Conservation (phyloP, 2,113 vertebrate species). For the Pluvianellus socialis region DNA sequence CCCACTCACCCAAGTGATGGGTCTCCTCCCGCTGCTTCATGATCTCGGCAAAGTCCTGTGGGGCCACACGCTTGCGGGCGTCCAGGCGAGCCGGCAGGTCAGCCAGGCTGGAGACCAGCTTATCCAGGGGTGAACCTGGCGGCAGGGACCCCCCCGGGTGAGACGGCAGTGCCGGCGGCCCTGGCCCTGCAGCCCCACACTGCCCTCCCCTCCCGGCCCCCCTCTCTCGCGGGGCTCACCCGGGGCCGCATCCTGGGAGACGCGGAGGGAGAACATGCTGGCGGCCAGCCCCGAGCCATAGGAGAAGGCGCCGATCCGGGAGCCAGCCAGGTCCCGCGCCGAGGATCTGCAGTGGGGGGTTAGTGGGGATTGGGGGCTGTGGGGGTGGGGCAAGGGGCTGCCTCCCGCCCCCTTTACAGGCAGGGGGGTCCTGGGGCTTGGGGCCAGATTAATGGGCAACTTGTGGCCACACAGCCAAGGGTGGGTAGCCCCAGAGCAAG, state of each 20-base stretch:
- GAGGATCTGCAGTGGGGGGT: slow-evolving; percentile 30
- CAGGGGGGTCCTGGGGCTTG: too few relatives aligned
- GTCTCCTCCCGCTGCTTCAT: slow-evolving; percentile 76
- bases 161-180: rapidly evolving
- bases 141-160: rapidly evolving
- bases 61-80: slow-evolving; percentile 64
- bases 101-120: slow-evolving; percentile 73
- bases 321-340: slow-evolving; percentile 69
- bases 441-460: background rate
- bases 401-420: background rate
- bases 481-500: background rate
- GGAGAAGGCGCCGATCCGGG: slow-evolving; percentile 76
- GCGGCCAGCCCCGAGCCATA: slow-evolving; percentile 78
- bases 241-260: slow-evolving; percentile 58
- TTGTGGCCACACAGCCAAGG: background rate
- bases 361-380: background rate
- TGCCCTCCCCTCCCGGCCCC: background rate
- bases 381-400: rapidly evolving
- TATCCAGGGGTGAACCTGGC: slow-evolving; percentile 72
- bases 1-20: slow-evolving; percentile 71
- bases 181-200: rapidly evolving
- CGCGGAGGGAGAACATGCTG: slow-evolving; percentile 75
- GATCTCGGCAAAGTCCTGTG: slow-evolving; percentile 68
- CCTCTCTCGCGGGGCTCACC: slow-evolving; percentile 11
- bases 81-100: slow-evolving; percentile 71